phyloP scores from a whole-genome alignment of 1,140 invertebrate species.

The Rhopalosiphum maidis region DNA sequence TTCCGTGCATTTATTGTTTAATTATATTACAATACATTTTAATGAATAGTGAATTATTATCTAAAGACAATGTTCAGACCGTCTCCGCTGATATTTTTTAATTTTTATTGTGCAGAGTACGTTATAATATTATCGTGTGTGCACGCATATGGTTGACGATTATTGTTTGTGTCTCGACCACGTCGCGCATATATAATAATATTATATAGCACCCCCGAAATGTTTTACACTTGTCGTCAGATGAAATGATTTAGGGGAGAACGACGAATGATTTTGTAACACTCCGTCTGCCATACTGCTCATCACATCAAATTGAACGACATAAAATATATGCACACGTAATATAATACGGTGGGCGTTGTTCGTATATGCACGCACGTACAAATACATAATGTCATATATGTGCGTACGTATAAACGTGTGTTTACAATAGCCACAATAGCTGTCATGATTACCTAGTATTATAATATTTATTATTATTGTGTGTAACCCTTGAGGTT shows the following conservation, averaged over 20 bases:
- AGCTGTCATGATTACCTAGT: neutral
- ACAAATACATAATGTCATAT: neutral
- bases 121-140: neutral
- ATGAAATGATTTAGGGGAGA: constrained; percentile 4
- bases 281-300: neutral
- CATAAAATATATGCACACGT: neutral
- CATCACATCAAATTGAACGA: neutral
- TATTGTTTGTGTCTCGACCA: neutral
- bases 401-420: neutral
- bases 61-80: neutral
- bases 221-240: neutral
- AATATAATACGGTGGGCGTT: neutral
- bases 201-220: neutral
- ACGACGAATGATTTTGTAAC: neutral
- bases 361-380: neutral
- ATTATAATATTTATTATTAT: constrained; percentile 16
- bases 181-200: neutral
- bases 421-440: constrained; percentile 4
- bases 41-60: neutral
- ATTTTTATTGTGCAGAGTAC: neutral
- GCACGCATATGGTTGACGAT: neutral
- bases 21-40: neutral
- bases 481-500: neutral
- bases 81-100: neutral
- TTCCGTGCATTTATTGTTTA: neutral